Base-by-base conservation (phyloP, 1,140 invertebrate species). In the Caenorhabditis latens region DNA sequence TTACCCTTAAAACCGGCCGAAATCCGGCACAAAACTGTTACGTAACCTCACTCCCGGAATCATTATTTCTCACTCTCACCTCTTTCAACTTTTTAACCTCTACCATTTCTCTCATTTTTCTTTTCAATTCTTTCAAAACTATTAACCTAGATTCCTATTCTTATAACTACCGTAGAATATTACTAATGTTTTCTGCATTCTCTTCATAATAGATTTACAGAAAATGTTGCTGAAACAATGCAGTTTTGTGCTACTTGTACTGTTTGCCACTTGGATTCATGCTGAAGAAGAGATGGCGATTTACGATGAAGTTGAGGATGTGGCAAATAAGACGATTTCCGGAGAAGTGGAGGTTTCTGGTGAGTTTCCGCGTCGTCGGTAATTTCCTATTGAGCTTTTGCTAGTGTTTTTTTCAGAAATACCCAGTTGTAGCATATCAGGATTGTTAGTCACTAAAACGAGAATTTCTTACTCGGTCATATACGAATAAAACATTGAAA, bases 1-100 rank as follows among this genome's bases (percentile, higher is more conserved):
- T 4, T 24, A n/a, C 71, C 46, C 71, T 53, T 79, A 79, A 50
- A 79, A 79, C 71, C 71, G 71, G 67, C 61, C 61, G 11, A 65
- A 48, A 14, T 11, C 16, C 42, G 67, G 71, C 71, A 79, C 71
- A 79, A 79, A 79, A 79, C 71, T 50, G 71, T 79, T 79, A 79
- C 46, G 71, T 79, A 79, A 79, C 71, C 71, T 4, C 46, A 7
- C 40, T 14, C 21, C 21, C 21, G 61, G 46, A 79, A 50, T 79
- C 40, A 42, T 79, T 48, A 79, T 53, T 79, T 24, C 43, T 11
- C n/a, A 19, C 11, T 32, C 24, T 32, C 11, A 13, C n/a, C 8
- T 21, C 21, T 11, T 8, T 11, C 19, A 16, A 43, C 16, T 71
- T 65, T 19, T 4, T 43, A 13, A 19, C 40, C 9, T 50, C 24